phyloP scores from a whole-genome alignment of 1,140 invertebrate genomes.

The Aphaenogaster floridana region DNA sequence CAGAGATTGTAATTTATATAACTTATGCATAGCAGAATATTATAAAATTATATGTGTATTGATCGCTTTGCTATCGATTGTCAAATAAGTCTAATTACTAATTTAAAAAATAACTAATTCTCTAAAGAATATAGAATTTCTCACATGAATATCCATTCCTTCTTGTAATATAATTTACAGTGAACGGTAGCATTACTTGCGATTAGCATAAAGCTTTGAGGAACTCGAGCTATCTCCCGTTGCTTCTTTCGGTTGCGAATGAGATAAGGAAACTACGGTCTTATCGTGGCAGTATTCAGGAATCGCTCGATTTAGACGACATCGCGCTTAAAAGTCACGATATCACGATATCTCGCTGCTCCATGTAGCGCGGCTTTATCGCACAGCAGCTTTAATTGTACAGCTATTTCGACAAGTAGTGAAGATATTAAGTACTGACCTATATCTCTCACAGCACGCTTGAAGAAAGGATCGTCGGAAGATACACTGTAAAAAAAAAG shows the following conservation, averaged over 20 bases:
- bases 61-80: neutral
- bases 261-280: slow-evolving; percentile 47
- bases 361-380: neutral
- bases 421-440: slow-evolving; percentile 20
- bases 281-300: slow-evolving; percentile 7
- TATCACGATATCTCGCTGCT: slow-evolving; percentile 29
- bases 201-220: slow-evolving; percentile 15
- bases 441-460: neutral
- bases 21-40: neutral
- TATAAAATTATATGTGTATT: neutral
- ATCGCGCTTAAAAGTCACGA: slow-evolving; percentile 31
- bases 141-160: neutral
- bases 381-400: slow-evolving; percentile 31
- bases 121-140: neutral
- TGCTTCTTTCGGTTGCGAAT: neutral
- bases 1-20: slow-evolving; percentile 1
- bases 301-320: slow-evolving; percentile 21
- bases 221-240: neutral
- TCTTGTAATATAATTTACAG: neutral
- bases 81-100: neutral
- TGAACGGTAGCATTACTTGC: neutral
- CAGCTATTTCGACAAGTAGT: slow-evolving; percentile 27
- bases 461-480: neutral
- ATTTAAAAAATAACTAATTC: neutral
- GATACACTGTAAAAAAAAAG: neutral